These are phyloP conservation scores for Stratiomys singularior DNA, from an alignment of 2,888 invertebrate genomes.

Conservation along the genomic window DNA sequence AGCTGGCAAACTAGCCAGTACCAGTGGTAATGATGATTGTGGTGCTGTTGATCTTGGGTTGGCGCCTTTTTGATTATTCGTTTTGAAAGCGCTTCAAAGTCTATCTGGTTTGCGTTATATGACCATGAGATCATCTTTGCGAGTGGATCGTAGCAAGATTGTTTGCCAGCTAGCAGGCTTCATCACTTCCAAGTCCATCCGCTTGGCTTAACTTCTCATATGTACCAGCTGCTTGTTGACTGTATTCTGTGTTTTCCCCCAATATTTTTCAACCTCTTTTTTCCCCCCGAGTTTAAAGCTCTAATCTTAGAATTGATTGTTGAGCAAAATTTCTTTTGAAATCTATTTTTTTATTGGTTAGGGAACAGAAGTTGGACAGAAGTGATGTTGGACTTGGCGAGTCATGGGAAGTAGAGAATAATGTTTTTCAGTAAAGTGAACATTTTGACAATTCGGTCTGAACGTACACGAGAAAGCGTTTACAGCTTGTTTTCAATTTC, in stretches of 20 bases:
- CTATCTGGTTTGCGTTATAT: slow-evolving; percentile 26
- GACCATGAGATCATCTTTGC: slow-evolving; percentile 40
- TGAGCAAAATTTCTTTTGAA: slow-evolving; percentile 15
- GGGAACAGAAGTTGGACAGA: not conserved
- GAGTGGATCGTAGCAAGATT: slow-evolving; percentile 7
- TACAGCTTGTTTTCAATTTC: not conserved
- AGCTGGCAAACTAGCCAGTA: not conserved
- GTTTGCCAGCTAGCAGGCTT: not conserved
- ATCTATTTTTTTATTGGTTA: not conserved
- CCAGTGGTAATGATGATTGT: not conserved
- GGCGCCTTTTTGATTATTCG: slow-evolving; percentile 44
- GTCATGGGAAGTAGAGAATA: not conserved
- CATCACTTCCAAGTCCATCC: not conserved
- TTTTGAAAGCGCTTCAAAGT: slow-evolving; percentile 19
- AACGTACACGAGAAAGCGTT: not conserved
- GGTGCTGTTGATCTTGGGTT: slow-evolving; percentile 25
- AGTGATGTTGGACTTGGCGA: not conserved
- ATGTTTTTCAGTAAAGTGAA: not conserved
- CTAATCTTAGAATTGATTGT: slow-evolving; percentile 36
- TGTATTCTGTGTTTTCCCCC: slow-evolving; percentile 12
- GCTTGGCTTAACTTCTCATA: not conserved
- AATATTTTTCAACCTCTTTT: not conserved
- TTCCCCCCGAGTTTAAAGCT: not conserved
- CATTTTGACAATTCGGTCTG: slow-evolving; percentile 14
- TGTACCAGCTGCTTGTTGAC: not conserved